Percentiles rank a stretch among this genome's conserved stretches.
Conservation (phyloP, 2,888 invertebrate species). For the Ectemnius lituratus region DNA sequence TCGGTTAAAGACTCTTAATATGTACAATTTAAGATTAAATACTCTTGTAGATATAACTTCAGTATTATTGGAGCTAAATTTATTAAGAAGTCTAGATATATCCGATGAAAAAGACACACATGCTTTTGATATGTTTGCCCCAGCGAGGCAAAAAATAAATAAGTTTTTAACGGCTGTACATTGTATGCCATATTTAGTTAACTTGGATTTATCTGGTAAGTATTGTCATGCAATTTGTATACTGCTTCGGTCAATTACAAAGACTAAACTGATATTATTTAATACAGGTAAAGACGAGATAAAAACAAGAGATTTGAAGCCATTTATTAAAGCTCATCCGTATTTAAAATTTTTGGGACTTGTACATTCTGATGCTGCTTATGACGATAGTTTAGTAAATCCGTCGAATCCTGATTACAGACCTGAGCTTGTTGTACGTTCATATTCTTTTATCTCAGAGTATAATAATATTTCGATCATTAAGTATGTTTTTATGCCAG, state of each 20-base stretch:
- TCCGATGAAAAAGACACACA: conserved; percentile 80
- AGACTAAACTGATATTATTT: too few species aligned
- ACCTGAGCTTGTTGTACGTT: conserved; percentile 76
- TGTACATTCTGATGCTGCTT: conserved; percentile 80
- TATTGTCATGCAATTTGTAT: conserved; percentile 25
- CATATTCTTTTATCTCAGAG: too few species aligned
- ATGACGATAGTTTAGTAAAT: conserved; percentile 79
- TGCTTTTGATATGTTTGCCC: conserved; percentile 78
- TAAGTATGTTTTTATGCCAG: not conserved
- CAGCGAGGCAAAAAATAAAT: conserved; percentile 75
- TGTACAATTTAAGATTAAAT: conserved; percentile 82
- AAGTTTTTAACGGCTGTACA: conserved; percentile 78
- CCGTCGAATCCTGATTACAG: conserved; percentile 76
- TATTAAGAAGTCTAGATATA: conserved; percentile 80
- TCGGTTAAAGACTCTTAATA: conserved; percentile 80
- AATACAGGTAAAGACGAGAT: conserved; percentile 79
- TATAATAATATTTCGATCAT: conserved; percentile 9
- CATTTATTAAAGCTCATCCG: conserved; percentile 78
- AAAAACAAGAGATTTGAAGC: conserved; percentile 76
- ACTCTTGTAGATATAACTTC: conserved; percentile 75
- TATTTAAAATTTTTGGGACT: conserved; percentile 80
- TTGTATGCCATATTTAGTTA: conserved; percentile 80
- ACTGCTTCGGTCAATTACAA: not conserved
- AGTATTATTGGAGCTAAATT: conserved; percentile 79
- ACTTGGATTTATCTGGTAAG: conserved; percentile 83